Base-by-base conservation (phyloP, 1,140 invertebrate genomes). In the Aphaenogaster ashmeadi region DNA sequence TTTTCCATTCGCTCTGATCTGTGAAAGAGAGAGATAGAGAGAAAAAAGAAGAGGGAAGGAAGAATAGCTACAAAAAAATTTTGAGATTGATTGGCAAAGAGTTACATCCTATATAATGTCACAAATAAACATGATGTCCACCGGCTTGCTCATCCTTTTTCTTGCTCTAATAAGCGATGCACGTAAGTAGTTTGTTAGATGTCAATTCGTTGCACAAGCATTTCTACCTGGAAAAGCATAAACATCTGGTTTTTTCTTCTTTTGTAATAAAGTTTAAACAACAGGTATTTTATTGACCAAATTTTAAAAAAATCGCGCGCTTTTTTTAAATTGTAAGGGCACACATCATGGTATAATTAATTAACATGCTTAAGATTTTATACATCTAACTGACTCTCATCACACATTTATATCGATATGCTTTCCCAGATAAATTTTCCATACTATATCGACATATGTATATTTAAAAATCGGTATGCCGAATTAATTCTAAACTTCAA, bases 111-210 rank as follows among this genome's bases (percentile, higher is more conserved):
- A n/a, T n/a, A n/a, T n/a, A 8, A 18, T 83, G 33, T 6, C 11
- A n/a, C 15, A 74, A 47, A 56, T 33, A 84, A 62, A 54, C 18
- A 90, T 90, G 88, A 90, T n/a, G 13, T 33, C 0, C 33, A 33
- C 13, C 13, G 3, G 21, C 1, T 4, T 80, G 27, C 13, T 90
- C 1, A 7, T 64, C 5, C 21, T 44, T 8, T 33, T 85, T 33
- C 1, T 88, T 1, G 38, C 56, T 21, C 5, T 90, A 27, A 41
- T 15, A n/a, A 33, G 9, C 27, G 38, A 4, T 18, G 86, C 89
- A 56, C 88, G 86, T 90, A 1, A 90, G 89, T 90, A 33, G 15
- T 78, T 66, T 15, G 11, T 52, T 80, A 33, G 0, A 33, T 4
- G 11, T 77, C 8, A 67, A 27, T 75, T 60, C 11, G 8, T 41